Evolutionary conservation across 2,888 invertebrate genomes (phyloP).

Genomic region (Nemotelus pantherinus): DNA sequence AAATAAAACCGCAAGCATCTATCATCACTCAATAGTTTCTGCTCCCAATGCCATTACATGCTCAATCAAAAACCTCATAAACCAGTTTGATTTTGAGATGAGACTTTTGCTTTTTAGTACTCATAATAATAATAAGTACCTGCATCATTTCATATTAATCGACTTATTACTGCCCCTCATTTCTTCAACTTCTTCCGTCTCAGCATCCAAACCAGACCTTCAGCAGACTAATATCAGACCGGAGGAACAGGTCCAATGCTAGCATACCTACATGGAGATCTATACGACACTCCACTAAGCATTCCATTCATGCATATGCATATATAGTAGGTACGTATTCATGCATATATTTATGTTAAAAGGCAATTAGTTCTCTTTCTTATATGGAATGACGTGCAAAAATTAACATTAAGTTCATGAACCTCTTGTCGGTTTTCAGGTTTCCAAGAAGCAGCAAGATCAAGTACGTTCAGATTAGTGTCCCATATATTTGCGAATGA

Average conservation of each 20-base stretch:
- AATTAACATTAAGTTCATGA: slow-evolving; percentile 33
- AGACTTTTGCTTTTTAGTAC: slow-evolving; percentile 12
- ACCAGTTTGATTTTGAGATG: background rate
- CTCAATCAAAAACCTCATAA: background rate
- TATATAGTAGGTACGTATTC: background rate
- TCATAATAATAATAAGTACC: background rate
- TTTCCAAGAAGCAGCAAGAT: slow-evolving; percentile 11
- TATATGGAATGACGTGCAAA: slow-evolving; percentile 20
- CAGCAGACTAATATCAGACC: background rate
- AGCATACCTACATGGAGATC: too few relatives aligned
- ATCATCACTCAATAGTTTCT: too few relatives aligned
- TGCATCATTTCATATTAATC: background rate
- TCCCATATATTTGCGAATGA: slow-evolving; percentile 3
- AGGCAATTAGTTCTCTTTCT: slow-evolving; percentile 11
- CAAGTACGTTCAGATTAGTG: background rate
- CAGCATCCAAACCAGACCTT: background rate
- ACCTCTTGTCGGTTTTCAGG: slow-evolving; percentile 4
- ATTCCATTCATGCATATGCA: too few relatives aligned
- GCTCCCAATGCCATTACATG: too few relatives aligned
- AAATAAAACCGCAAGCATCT: too few relatives aligned
- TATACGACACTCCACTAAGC: too few relatives aligned
- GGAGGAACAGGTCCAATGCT: background rate
- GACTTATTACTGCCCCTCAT: background rate
- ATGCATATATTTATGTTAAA: background rate
- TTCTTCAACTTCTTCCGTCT: background rate